Evolutionary conservation across 2,888 invertebrate genomes (phyloP), one percentile per base, ranked within the genome.

Genomic region (Alcis repandata): DNA sequence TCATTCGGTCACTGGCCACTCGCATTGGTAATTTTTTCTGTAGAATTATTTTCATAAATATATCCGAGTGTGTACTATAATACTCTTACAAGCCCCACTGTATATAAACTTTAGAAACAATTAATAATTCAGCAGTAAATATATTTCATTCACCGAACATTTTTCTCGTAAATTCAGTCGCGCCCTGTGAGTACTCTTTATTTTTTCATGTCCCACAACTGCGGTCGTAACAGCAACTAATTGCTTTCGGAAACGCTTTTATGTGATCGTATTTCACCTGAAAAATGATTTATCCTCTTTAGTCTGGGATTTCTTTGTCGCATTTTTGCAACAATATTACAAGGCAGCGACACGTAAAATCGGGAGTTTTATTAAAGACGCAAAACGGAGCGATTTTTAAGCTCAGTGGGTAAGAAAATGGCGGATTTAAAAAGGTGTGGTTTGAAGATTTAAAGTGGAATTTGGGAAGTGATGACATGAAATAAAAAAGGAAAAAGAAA

Each of bases 221-320:
- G 86, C 81, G 90, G 87, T 86, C 90, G 89, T 89, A 88, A 90
- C 89, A 87, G 84, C 81, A 88, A 90, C 91, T 92, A 92, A 92
- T 92, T 92, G 92, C 87, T 91, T 91, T 91, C 89, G 92, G 92
- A 92, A 92, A 90, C 88, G 90, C 82, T 92, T 73, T 91, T 91
- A 92, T 91, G 89, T 82, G 92, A 87, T 88, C 90, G 87, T 92
- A 92, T 90, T 89, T 92, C 90, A 92, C 90, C 87, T 90, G 90
- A 87, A 89, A 90, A 89, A 90, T 92, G 91, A 92, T 91, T 92
- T 91, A 91, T 86, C 72, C 75, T 68, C 79, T 80, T 78, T 80
- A 81, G 79, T 79, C 74, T 71, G 80, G 77, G 74, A 83, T 82
- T 86, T 87, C 84, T 86, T 85, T 84, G 83, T 85, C 82, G 82